Conservation (phyloP, 2,113 vertebrate genomes). For the Chlorodrepanis virens region DNA sequence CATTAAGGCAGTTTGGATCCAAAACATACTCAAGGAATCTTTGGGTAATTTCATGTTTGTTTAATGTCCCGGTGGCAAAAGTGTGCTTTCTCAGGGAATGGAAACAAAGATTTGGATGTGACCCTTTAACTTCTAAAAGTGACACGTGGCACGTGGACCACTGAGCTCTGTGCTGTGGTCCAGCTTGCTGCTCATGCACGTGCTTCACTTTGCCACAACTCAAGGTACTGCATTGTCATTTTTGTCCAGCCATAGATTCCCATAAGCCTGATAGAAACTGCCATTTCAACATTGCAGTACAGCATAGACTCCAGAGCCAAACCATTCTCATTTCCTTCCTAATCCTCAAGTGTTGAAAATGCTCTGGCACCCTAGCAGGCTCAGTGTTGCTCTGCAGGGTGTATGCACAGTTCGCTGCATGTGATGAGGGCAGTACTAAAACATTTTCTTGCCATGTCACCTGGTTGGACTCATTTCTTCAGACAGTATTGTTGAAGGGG, state of each 20-base stretch:
- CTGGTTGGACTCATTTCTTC: background rate
- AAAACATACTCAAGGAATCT: background rate
- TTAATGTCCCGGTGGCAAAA: background rate
- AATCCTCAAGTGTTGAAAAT: background rate
- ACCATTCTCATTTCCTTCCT: background rate
- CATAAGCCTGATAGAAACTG: background rate
- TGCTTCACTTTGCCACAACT: background rate
- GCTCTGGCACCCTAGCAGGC: background rate
- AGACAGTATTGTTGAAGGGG: background rate
- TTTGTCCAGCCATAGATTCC: background rate
- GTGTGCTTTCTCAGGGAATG: background rate
- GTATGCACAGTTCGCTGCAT: background rate
- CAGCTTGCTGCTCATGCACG: fast-evolving
- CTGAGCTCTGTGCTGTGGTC: background rate
- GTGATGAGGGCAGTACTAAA: background rate
- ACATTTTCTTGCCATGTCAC: background rate
- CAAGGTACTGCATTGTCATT: fast-evolving
- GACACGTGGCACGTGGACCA: fast-evolving
- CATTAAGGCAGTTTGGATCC: background rate
- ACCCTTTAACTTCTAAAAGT: background rate
- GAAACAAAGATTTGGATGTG: background rate
- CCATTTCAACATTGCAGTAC: background rate
- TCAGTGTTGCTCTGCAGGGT: background rate
- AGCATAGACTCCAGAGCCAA: fast-evolving
- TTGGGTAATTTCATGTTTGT: background rate